Evolutionary conservation across 1,140 invertebrate species (phyloP), one percentile per base, ranked within the genome.

Genomic region (Oryzaephilus surinamensis): DNA sequence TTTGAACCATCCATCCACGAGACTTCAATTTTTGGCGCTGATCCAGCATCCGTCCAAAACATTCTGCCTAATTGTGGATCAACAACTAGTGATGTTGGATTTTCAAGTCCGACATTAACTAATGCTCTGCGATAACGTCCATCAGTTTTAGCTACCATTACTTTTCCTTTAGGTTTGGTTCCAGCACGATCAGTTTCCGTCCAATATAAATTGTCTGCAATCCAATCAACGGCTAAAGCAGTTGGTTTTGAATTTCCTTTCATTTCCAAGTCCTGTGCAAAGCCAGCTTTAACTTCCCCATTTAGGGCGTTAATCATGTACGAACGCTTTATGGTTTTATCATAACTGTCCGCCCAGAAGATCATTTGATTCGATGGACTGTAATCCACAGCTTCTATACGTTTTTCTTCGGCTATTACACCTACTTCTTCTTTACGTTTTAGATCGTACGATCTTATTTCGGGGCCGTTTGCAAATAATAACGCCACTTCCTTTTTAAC

Each of bases 1-100:
- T 86, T 84, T 0, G 78, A 84, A 0, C 95, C 95, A 54, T 97
- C 94, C 88, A 97, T 94, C 91, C 91, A 97, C 8, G 87, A 75
- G 0, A 80, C 75, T 60, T 94, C 89, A 37, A 95, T 92, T 58
- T 88, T 83, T 4, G 92, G 80, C 13, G 74, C 72, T 2, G 74
- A 76, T 11, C 88, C 88, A 4, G 80, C 79, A 60, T 97, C 89
- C 0, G 88, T 74, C 91, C 91, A 97, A 57, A 84, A 89, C 70
- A 95, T 77, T 41, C 77, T 70, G 6, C 91, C 92, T 32, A 73
- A 57, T 50, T 89, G 77, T 0, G 92, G 90, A 67, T 95, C 89
- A 0, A 97, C 70, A 0, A 76, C 91, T 12, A 97, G 68, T 0
- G 89, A 84, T 0, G 84, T 83, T 3, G 93, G 92, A 46, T 76